Evolutionary conservation across 1,140 invertebrate species (phyloP).

Genomic region (Trichogramma pretiosum): DNA sequence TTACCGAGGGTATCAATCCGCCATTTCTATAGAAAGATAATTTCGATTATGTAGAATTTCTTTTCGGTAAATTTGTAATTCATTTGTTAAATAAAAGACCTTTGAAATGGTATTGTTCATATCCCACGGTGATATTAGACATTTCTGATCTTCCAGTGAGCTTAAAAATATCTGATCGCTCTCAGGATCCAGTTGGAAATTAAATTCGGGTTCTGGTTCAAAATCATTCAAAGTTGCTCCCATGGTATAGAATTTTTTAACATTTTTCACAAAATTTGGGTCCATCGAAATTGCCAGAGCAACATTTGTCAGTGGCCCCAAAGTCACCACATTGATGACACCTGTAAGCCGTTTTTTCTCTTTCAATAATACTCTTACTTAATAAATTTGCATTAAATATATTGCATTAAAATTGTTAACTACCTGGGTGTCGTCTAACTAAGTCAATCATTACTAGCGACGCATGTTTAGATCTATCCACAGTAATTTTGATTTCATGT

Average conservation of each 20-base stretch:
- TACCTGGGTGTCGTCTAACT: conserved; percentile 37
- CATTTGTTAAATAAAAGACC: no score
- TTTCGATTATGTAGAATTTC: no score
- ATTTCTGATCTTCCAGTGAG: conserved; percentile 23
- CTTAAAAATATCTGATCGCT: conserved; percentile 54
- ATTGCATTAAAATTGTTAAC: no score
- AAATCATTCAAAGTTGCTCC: conserved; percentile 46
- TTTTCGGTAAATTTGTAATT: no score
- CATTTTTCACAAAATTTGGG: conserved; percentile 42
- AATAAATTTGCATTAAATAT: no score
- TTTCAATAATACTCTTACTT: no score
- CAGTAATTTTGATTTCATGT: conserved; percentile 23
- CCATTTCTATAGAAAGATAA: no score
- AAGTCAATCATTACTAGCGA: conserved; percentile 21
- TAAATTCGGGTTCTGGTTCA: conserved; percentile 53
- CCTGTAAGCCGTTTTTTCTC: no score
- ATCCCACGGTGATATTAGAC: conserved; percentile 45
- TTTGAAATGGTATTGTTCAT: conserved; percentile 25
- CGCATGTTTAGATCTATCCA: conserved; percentile 37
- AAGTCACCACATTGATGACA: conserved; percentile 42
- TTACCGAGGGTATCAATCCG: conserved; percentile 33
- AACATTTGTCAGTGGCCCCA: conserved; percentile 57
- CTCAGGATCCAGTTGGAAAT: conserved; percentile 58
- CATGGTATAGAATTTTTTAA: conserved; percentile 51
- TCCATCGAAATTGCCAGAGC: conserved; percentile 52